A percentile compares a stretch with the other conserved stretches of the same genome.
Conservation (phyloP, 2,113 vertebrate genomes). For the crab-eating macaque (Macaca fascicularis) region T2T-MFA8v1.1 NC_088390.1:38948001-38948500, state of each 20-base stretch:
- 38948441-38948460: neutral
- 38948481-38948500: constrained; percentile 13
- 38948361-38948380: neutral
- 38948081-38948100: neutral
- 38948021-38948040: neutral
- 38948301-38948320: neutral
- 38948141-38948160: neutral
- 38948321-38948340: neutral
- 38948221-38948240: neutral
- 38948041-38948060: neutral
- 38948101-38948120: neutral
- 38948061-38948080: neutral
- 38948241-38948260: neutral
- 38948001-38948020: neutral
- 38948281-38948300: neutral
- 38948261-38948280: neutral
- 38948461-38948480: neutral
- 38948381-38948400: constrained; percentile 4
- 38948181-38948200: constrained; percentile 51
- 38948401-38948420: neutral
- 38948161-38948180: constrained; percentile 32
- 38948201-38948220: constrained; percentile 63
- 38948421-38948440: neutral
- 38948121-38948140: constrained; percentile 45
- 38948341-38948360: neutral